Evolutionary conservation across 2,888 invertebrate genomes (phyloP), one percentile per base, ranked within the genome.

Genomic region (Epistrophe grossulariae): DNA sequence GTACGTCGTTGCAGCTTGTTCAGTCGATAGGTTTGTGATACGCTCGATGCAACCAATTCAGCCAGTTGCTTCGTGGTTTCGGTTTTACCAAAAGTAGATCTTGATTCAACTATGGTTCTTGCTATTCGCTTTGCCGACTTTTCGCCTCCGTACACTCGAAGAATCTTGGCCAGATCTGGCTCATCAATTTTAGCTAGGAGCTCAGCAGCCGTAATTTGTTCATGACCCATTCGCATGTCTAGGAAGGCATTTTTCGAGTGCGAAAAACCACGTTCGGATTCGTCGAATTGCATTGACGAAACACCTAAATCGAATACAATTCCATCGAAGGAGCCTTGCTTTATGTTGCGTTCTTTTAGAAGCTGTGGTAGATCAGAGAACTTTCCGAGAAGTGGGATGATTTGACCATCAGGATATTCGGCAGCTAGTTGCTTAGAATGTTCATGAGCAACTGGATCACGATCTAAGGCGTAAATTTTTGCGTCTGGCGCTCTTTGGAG

Each of bases 281-380:
- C 94, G 91, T 98, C 97, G 91, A 98, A 96, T 92, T 99, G 99
- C 98, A 99, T 98, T 0, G 98, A 98, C 0, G 99, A 99, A 90
- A 97, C 97, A 9, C 99, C 99, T 92, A 97, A 96, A 93, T 99
- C 99, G 93, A 98, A 97, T 28, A 99, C 92, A 76, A 98, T 95
- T 0, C 97, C 97, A 94, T 99, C 98, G 43, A 99, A 93, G 71
- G 95, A 95, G 78, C 95, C 95, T 81, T 94, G 94, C 35, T 91
- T 91, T n/a, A 97, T 93, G 40, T 94, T 94, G 24, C 94, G 92
- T 2, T 93, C 89, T 89, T 94, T 93, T 17, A 99, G 92, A 15
- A 98, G 93, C 0, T 92, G 84, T 4, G 97, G 96, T 15, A 99
- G 91, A 85, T 99, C 98, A 89, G 98, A 98, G 93, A 99, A 99